Base-by-base conservation (phyloP, 2,888 invertebrate genomes). In the Fragum whitleyi region DNA sequence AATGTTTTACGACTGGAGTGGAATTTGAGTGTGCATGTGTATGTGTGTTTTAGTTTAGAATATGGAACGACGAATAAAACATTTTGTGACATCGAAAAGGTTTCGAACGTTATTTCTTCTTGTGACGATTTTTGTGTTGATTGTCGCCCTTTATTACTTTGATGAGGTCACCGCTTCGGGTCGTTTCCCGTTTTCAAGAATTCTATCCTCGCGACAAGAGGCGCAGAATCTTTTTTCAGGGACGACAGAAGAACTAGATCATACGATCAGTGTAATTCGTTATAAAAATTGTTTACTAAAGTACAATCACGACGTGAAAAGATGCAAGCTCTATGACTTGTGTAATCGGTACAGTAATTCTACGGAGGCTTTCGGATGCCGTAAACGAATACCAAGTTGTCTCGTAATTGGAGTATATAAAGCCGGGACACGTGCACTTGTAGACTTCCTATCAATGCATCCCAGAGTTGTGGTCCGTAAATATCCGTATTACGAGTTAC, bases 381-480 rank as follows among this genome's bases (percentile, higher is more conserved):
- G 32, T 23, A 79, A 55, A 53, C 69, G 76, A n/a, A 86, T 94
- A 3, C 94, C 94, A 1, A 89, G 91, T 32, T 93, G 92, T 80
- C 88, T 94, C 62, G 93, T 94, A 28, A 94, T 94, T 32, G 94
- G 94, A 0, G 94, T 91, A 0, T 89, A 93, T 14, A 94, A 94
- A 81, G 92, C 93, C 11, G 94, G 94, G 6, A 94, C 94, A 0
- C 78, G 94, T 32, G 94, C 94, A 9, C 85, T 94, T 16, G 87
- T 94, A 7, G 92, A 93, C 74, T 94, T 94, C 79, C 89, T 93
- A 47, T 89, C 88, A 55, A 88, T 93, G 36, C 93, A 94, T 85
- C 94, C 94, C 16, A 96, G 96, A 95, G 96, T 98, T 75, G 97
- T 97, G 94, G 97, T 97, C 92, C 98, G 98, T 1, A 97, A 97